Conservation (phyloP, 2,888 invertebrate species). For the Venusia cambrica region DNA sequence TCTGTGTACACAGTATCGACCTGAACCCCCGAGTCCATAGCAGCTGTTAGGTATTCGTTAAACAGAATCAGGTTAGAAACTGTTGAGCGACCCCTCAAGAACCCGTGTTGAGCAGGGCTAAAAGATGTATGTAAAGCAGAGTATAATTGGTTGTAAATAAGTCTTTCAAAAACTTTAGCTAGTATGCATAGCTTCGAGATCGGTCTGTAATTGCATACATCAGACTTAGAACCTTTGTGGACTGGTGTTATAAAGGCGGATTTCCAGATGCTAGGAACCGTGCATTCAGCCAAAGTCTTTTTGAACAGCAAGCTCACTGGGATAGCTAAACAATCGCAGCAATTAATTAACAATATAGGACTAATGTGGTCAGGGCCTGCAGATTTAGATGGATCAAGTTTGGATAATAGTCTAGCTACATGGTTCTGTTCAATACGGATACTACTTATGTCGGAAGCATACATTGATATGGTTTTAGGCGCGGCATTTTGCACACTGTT, state of each 20-base stretch:
- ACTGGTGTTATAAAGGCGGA: conserved; percentile 11
- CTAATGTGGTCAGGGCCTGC: conserved; percentile 1
- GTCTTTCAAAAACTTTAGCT: conserved; percentile 2
- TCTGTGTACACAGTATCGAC: no score
- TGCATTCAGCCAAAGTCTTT: not conserved
- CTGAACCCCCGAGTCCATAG: no score
- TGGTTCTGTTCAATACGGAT: not conserved
- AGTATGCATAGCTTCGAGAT: conserved; percentile 16
- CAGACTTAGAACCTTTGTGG: conserved; percentile 8
- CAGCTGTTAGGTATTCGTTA: no score
- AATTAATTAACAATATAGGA: conserved; percentile 2
- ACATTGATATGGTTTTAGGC: not conserved
- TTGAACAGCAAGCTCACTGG: conserved; percentile 4
- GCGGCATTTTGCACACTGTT: not conserved
- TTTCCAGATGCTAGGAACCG: conserved; percentile 7
- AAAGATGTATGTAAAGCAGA: not conserved
- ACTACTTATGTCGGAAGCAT: not conserved
- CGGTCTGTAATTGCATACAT: conserved; percentile 14
- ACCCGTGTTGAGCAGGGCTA: conserved; percentile 2
- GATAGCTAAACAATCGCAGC: not conserved
- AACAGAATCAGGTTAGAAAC: no score
- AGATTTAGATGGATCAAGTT: conserved; percentile 3
- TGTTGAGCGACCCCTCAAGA: conserved; percentile 3
- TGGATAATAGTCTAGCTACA: not conserved
- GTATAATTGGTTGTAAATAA: not conserved